These are phyloP conservation scores for Brachionus plicatilis DNA, from an alignment of 1,140 invertebrate species.

Conservation along the genomic window DNA sequence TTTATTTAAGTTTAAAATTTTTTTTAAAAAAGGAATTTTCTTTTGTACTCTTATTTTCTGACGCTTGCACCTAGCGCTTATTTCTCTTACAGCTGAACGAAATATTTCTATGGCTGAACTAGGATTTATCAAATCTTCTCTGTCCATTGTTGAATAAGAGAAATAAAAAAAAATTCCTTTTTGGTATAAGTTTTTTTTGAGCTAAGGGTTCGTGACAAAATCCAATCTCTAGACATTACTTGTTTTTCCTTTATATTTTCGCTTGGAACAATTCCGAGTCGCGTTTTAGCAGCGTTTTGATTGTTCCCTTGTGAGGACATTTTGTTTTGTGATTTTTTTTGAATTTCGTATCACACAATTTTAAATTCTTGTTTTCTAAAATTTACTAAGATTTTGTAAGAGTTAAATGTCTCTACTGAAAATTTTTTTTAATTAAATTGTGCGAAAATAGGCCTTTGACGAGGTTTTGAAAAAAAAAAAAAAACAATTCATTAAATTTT, in stretches of 20 bases:
- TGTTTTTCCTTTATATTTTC: constrained; percentile 53
- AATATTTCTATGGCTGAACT: not conserved
- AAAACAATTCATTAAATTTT: not conserved
- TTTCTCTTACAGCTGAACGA: not conserved
- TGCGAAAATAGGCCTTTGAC: not conserved
- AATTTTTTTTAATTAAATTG: not conserved
- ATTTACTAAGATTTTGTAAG: not conserved
- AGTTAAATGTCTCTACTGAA: not conserved
- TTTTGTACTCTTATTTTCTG: constrained; percentile 1
- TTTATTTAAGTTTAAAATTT: not conserved
- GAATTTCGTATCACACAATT: constrained; percentile 1
- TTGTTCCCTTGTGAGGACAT: constrained; percentile 18
- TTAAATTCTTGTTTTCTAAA: not conserved
- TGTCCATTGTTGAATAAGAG: not conserved
- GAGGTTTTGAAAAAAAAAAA: not conserved
- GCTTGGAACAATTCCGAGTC: constrained; percentile 46
- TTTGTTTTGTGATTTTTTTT: not conserved
- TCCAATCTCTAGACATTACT: constrained; percentile 42
- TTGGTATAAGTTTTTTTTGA: no score
- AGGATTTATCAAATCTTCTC: not conserved
- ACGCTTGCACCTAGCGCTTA: not conserved
- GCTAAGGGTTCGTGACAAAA: not conserved
- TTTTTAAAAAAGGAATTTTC: not conserved
- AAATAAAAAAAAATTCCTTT: not conserved
- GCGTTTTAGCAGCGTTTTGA: constrained; percentile 25